Evolutionary conservation across 2,113 vertebrate species (phyloP).

Genomic region (Microtus pennsylvanicus): DNA sequence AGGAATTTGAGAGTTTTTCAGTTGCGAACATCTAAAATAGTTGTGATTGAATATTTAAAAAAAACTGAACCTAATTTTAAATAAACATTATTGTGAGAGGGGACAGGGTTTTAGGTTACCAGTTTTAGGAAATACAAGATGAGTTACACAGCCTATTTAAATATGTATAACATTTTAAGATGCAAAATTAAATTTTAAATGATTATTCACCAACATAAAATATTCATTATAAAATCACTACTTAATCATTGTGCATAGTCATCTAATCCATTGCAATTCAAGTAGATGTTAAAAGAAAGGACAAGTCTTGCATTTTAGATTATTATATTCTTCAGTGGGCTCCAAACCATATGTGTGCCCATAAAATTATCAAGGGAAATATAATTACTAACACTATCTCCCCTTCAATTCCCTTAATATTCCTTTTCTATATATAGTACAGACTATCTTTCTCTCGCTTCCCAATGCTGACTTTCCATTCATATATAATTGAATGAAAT

Average conservation of each 20-base stretch:
- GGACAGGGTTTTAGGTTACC: neutral
- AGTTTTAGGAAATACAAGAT: slow-evolving; percentile 60
- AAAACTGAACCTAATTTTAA: slow-evolving; percentile 61
- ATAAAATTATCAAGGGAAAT: neutral
- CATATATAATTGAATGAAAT: neutral
- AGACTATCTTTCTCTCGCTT: neutral
- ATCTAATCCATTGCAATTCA: slow-evolving; percentile 62
- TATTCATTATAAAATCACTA: slow-evolving; percentile 68
- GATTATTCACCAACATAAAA: slow-evolving; percentile 66
- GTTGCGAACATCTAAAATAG: slow-evolving; percentile 45
- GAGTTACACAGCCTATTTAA: slow-evolving; percentile 55
- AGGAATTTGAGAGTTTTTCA: slow-evolving; percentile 27
- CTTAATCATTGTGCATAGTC: slow-evolving; percentile 66
- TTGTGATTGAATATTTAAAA: slow-evolving; percentile 53
- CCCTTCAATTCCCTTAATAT: neutral
- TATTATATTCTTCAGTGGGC: neutral
- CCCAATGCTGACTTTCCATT: neutral
- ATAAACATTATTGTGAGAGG: slow-evolving; percentile 40
- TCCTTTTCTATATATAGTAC: neutral
- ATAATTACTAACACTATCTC: neutral
- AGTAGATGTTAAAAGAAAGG: slow-evolving; percentile 47
- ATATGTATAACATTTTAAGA: slow-evolving; percentile 65
- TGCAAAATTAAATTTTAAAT: slow-evolving; percentile 72
- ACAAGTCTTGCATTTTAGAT: slow-evolving; percentile 5
- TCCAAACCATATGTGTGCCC: neutral